Conservation (phyloP, 2,888 invertebrate genomes). For the Helicoverpa assulta region DNA sequence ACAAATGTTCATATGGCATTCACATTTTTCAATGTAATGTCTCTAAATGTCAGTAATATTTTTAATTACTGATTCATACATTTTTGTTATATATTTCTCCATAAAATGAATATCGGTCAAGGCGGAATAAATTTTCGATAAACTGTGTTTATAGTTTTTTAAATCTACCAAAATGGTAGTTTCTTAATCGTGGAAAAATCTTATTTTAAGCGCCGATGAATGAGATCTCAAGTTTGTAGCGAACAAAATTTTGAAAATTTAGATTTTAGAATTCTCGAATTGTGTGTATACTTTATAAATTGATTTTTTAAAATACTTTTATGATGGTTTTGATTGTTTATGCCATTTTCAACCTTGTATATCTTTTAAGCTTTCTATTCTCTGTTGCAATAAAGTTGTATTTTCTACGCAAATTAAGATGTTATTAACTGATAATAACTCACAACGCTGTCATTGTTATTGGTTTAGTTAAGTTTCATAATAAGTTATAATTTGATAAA, state of each 20-base stretch:
- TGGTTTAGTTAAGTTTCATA: background rate
- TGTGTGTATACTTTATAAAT: background rate
- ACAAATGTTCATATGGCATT: too few species aligned
- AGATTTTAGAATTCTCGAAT: background rate
- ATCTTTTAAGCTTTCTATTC: background rate
- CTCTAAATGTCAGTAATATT: background rate
- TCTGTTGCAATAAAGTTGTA: background rate
- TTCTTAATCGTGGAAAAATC: background rate
- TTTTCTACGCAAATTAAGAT: background rate
- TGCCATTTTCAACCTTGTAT: background rate
- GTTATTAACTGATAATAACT: background rate
- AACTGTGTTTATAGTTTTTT: conserved; percentile 3
- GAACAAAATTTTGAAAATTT: background rate
- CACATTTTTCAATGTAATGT: too few species aligned
- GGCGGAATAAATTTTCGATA: conserved; percentile 10
- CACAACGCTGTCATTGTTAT: too few species aligned
- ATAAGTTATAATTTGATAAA: background rate
- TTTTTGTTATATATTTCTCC: conserved; percentile 1
- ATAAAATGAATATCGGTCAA: conserved; percentile 38
- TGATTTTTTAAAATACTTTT: background rate
- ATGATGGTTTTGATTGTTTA: background rate
- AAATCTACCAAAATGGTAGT: conserved; percentile 47
- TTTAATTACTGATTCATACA: conserved; percentile 8
- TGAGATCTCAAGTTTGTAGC: conserved; percentile 23
- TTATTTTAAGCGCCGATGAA: background rate